These are phyloP conservation scores for Paracentrotus lividus DNA, from an alignment of 53 echinoderm and acorn worm species.

Conservation along the genomic window DNA sequence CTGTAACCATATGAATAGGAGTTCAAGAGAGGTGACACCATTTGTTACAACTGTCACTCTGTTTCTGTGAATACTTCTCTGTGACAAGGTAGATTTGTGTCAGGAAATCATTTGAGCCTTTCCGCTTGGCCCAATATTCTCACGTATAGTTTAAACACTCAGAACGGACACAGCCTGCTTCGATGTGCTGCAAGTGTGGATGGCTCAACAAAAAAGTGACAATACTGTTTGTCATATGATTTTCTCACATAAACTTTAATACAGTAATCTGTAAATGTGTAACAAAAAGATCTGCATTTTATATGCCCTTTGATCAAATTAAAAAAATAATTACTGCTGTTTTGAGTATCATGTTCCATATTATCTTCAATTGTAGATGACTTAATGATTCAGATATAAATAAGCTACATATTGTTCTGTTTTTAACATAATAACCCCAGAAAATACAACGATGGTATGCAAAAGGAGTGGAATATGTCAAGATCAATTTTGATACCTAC, in stretches of 20 bases:
- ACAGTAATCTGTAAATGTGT: background rate
- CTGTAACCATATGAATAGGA: too few species aligned
- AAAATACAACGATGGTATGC: background rate
- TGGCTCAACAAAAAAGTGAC: background rate
- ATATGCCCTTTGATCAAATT: too few species aligned
- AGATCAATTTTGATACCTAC: constrained; percentile 36
- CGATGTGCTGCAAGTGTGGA: background rate
- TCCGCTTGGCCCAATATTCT: background rate
- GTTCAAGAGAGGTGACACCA: constrained; percentile 1
- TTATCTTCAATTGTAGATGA: too few species aligned
- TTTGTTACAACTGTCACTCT: background rate
- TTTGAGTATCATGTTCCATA: too few species aligned
- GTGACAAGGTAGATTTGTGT: constrained; percentile 32
- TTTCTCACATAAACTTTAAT: background rate
- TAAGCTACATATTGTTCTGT: background rate
- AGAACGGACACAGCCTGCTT: background rate
- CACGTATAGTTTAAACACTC: background rate
- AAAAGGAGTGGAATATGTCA: constrained; percentile 5
- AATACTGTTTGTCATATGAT: background rate
- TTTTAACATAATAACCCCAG: background rate
- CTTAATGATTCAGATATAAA: too few species aligned
- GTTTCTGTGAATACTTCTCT: background rate
- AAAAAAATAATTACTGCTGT: too few species aligned
- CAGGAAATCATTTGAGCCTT: constrained; percentile 44
- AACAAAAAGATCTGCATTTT: too few species aligned